Evolutionary conservation across 2,113 vertebrate species (phyloP).

Genomic region (Semicossyphus pulcher): DNA sequence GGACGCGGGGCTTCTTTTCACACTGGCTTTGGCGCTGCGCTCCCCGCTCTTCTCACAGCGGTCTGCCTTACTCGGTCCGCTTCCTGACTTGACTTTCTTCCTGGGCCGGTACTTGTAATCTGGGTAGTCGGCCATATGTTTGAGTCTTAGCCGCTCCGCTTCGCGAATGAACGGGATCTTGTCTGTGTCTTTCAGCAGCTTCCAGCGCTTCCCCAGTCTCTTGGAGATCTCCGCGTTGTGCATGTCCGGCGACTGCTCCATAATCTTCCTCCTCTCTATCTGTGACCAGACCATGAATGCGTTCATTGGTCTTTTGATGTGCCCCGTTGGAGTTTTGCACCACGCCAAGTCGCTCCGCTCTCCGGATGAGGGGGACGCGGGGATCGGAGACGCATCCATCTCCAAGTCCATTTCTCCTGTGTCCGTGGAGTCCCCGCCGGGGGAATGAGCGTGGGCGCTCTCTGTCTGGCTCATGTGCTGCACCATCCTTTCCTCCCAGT

Average conservation of each 20-base stretch:
- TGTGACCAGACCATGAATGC: conserved; percentile 98
- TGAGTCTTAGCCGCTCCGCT: conserved; percentile 96
- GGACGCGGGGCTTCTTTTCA: conserved; percentile 83
- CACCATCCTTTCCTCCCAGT: conserved; percentile 85
- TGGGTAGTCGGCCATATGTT: conserved; percentile 99
- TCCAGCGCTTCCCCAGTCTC: conserved; percentile 96
- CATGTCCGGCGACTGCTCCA: conserved; percentile 98
- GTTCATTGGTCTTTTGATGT: conserved; percentile 96
- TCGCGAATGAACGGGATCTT: conserved; percentile 98
- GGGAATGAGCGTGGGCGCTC: conserved; percentile 90
- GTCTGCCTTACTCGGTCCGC: conserved; percentile 77
- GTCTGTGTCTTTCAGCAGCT: conserved; percentile 95
- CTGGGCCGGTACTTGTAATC: conserved; percentile 99
- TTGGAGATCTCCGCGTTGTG: conserved; percentile 99
- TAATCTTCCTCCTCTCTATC: conserved; percentile 96
- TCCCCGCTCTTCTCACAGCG: conserved; percentile 87
- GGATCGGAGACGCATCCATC: conserved; percentile 93
- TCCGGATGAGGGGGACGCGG: conserved; percentile 91
- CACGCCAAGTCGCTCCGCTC: conserved; percentile 93
- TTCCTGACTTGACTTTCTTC: conserved; percentile 95
- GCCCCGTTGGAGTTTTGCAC: conserved; percentile 97
- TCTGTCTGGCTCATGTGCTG: conserved; percentile 92
- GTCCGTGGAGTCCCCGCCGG: conserved; percentile 92
- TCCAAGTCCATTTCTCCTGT: conserved; percentile 94
- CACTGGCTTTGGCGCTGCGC: conserved; percentile 77